phyloP scores from a whole-genome alignment of 2,888 invertebrate genomes.

The Tryphoninae sp. region DNA sequence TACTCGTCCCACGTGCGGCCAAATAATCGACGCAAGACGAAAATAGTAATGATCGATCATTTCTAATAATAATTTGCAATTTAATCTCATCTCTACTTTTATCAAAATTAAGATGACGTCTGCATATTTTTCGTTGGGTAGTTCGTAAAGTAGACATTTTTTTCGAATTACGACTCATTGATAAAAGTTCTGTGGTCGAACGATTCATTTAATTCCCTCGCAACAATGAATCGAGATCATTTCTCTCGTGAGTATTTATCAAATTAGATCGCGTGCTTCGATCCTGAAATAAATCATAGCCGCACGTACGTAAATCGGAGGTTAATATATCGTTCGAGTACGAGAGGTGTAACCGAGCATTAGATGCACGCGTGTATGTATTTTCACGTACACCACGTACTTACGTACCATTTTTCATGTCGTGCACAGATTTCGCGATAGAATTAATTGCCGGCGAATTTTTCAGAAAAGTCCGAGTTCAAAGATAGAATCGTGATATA shows the following conservation, averaged over 20 bases:
- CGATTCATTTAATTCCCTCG: too few relatives aligned
- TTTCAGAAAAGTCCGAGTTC: neutral
- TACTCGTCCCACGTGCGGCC: neutral
- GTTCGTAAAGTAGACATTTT: too few relatives aligned
- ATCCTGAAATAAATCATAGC: neutral
- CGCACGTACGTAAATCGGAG: neutral
- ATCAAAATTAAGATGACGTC: neutral
- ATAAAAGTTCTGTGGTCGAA: too few relatives aligned
- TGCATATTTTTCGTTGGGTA: too few relatives aligned
- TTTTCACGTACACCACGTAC: constrained; percentile 4
- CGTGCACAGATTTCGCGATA: neutral
- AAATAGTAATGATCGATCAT: neutral
- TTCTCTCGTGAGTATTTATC: too few relatives aligned
- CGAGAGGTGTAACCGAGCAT: constrained; percentile 16
- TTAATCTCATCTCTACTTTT: neutral
- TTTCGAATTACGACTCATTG: too few relatives aligned
- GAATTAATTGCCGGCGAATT: neutral
- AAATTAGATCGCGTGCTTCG: constrained; percentile 5
- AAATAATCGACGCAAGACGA: neutral
- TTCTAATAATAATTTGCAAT: neutral
- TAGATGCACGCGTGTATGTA: constrained; percentile 8
- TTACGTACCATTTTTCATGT: constrained; percentile 9
- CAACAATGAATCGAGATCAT: too few relatives aligned
- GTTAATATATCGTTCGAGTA: neutral
- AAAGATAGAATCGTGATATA: neutral